Base-by-base conservation (phyloP, 2,797 vertebrate genomes). In the Coendou prehensilis region DNA sequence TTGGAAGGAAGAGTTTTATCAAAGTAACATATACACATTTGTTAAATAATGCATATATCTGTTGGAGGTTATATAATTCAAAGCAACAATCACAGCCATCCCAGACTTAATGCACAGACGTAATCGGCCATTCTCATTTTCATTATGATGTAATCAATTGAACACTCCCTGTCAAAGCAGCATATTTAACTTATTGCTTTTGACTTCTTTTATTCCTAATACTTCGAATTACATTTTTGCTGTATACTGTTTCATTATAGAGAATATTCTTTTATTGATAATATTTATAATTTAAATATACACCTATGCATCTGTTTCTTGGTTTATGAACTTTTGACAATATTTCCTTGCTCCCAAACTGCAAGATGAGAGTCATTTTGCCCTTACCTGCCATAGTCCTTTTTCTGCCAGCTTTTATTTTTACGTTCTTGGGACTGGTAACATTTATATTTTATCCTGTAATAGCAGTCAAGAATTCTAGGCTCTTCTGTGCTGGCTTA, bases 291-390 rank as follows among this genome's bases (percentile, higher is more conserved):
- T 37, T 91, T 96, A 26, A 73, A 95, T 45, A 73, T 45, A 52
- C n/a, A 87, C 9, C 75, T 80, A 84, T 69, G 37, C 6, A 87
- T 86, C 23, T 50, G 33, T 64, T 93, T 95, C 57, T 88, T 50
- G 6, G 84, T 57, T 83, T 52, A 56, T 26, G 50, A 80, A 73
- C 1, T 37, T 64, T 94, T 86, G 85, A 57, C 41, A 56, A 37
- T 30, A 79, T 93, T 88, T 96, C 3, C 14, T 94, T 9, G 26
- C 33, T 94, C n/a, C 9, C 23, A 92, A 61, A 59, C 5, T 90
- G 14, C 92, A 87, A 87, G n/a, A 64, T 82, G 20, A 79, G n/a
- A 82, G n/a, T 50, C 69, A 71, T 81, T 94, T 93, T 80, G 7
- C 9, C 10, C 37, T 9, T 11, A 37, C 0, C 6, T 89, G 8